Evolutionary conservation across 2,888 invertebrate genomes (phyloP).

Genomic region (Eurois occulta): DNA sequence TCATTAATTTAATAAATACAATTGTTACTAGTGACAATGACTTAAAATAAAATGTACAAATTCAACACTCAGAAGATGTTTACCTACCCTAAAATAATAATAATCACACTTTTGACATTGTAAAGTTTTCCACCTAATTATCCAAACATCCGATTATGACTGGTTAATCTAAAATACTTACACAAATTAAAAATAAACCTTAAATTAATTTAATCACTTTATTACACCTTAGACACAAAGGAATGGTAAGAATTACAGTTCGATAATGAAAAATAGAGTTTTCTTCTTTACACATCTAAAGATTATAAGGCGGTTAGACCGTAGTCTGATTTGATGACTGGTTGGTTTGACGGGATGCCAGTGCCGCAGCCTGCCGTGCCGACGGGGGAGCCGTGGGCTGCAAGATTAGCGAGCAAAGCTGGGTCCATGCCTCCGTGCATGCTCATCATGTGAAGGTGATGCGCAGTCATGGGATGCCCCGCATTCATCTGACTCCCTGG

Average conservation of each 20-base stretch:
- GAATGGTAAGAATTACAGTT: conserved; percentile 88
- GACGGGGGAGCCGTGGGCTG: conserved; percentile 90
- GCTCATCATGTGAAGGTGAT: conserved; percentile 88
- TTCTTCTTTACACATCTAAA: conserved; percentile 85
- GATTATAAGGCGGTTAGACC: conserved; percentile 94
- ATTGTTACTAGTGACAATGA: conserved; percentile 82
- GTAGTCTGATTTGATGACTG: conserved; percentile 96
- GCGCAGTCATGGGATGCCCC: conserved; percentile 90
- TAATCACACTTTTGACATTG: conserved; percentile 91
- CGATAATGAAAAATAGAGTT: conserved; percentile 87
- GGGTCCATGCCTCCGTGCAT: conserved; percentile 88
- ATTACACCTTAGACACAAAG: conserved; percentile 88
- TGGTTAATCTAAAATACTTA: conserved; percentile 86
- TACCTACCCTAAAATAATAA: conserved; percentile 86
- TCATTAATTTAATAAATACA: conserved; percentile 60
- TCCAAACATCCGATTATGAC: conserved; percentile 89
- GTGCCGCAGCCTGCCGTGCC: conserved; percentile 88
- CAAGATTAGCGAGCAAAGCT: conserved; percentile 86
- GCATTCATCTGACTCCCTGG: conserved; percentile 86
- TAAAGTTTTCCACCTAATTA: conserved; percentile 88
- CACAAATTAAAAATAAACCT: conserved; percentile 82
- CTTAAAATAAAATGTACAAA: conserved; percentile 85
- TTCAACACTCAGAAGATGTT: conserved; percentile 83
- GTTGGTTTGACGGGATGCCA: conserved; percentile 85
- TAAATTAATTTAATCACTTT: conserved; percentile 86